Conservation (phyloP, 2,888 invertebrate species). For the Mythimna albipuncta region DNA sequence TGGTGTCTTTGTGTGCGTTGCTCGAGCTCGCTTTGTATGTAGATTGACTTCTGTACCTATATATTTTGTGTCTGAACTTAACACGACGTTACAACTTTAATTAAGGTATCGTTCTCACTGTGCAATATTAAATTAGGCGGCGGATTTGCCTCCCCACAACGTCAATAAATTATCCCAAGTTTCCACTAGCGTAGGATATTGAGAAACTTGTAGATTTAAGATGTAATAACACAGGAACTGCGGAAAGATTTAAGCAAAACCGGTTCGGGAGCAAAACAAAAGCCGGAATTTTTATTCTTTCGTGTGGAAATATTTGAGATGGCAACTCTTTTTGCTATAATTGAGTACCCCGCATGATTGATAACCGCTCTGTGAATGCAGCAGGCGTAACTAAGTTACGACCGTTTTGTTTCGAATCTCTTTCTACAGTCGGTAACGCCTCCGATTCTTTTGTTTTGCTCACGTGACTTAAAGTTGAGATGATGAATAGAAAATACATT, state of each 20-base stretch:
- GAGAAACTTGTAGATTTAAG: conserved; percentile 58
- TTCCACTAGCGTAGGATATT: conserved; percentile 49
- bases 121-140: conserved; percentile 51
- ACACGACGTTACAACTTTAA: conserved; percentile 19
- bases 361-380: conserved; percentile 29
- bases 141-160: conserved; percentile 29
- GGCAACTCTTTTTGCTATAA: conserved; percentile 19
- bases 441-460: no score
- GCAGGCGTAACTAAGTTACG: no score
- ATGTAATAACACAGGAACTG: conserved; percentile 26
- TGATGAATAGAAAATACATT: no score
- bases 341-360: conserved; percentile 40
- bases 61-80: conserved; percentile 1
- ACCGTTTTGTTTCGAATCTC: no score
- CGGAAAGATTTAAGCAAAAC: conserved; percentile 9
- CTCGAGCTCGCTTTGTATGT: no score
- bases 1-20: no score
- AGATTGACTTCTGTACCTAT: no score
- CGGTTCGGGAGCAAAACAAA: not conserved
- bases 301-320: conserved; percentile 14
- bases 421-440: no score
- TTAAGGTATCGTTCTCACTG: conserved; percentile 22
- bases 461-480: no score
- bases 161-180: conserved; percentile 54
- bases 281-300: not conserved